phyloP scores from a whole-genome alignment of 2,888 invertebrate species.

The Gastracanthus pulcherrimus region DNA sequence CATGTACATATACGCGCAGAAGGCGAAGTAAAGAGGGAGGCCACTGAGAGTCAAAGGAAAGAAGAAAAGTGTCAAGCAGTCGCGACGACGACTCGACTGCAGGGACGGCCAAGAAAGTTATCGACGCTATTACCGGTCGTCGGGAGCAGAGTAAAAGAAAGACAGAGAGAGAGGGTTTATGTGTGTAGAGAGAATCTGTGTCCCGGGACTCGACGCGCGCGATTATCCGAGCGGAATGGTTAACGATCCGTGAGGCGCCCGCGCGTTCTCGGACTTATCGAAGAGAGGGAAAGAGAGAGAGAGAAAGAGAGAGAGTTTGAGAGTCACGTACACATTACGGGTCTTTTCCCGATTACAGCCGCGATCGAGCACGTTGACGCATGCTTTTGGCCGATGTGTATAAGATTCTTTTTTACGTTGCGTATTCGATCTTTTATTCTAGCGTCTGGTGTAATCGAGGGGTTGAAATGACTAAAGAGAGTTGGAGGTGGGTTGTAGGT shows the following conservation, averaged over 20 bases:
- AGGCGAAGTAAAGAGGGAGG: not conserved
- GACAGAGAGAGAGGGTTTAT: too few species aligned
- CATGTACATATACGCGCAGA: too few species aligned
- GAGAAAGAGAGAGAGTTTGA: too few species aligned
- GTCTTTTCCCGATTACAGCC: conserved; percentile 38
- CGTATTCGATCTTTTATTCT: too few species aligned
- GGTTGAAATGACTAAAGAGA: too few species aligned
- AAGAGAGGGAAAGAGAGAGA: too few species aligned
- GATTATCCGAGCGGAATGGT: conserved; percentile 65
- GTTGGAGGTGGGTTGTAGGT: too few species aligned
- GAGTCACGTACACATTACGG: conserved; percentile 36
- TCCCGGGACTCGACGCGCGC: conserved; percentile 38
- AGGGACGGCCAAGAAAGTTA: conserved; percentile 58
- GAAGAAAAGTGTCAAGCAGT: conserved; percentile 54
- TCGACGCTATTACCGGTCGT: conserved; percentile 57
- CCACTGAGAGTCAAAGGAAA: conserved; percentile 31
- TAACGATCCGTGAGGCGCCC: conserved; percentile 64
- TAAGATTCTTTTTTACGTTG: not conserved
- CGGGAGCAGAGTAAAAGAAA: conserved; percentile 47
- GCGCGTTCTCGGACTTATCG: conserved; percentile 34
- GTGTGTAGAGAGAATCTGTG: conserved; percentile 47
- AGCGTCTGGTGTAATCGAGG: too few species aligned
- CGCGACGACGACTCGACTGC: conserved; percentile 39
- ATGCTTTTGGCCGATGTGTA: not conserved
- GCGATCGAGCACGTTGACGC: conserved; percentile 26